These are phyloP conservation scores for Automeris io DNA, from an alignment of 2,888 invertebrate genomes.

Conservation along the genomic window DNA sequence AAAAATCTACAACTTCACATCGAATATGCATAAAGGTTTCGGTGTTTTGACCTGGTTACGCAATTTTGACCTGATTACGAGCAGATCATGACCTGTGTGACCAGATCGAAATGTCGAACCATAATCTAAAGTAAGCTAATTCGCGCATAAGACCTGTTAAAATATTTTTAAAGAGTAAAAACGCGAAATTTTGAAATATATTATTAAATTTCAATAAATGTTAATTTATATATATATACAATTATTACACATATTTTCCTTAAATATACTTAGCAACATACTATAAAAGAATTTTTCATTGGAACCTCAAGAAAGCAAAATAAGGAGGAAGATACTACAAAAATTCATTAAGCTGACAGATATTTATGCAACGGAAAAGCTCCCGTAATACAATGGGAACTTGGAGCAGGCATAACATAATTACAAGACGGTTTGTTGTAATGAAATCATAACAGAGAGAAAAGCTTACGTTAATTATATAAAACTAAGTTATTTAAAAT, in stretches of 20 bases:
- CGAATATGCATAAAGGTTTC: too few species aligned
- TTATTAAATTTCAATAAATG: background rate
- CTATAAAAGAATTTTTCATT: background rate
- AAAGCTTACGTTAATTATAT: conserved; percentile 12
- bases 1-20: too few species aligned
- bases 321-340: background rate
- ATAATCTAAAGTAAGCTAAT: too few species aligned
- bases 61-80: too few species aligned
- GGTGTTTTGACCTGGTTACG: too few species aligned
- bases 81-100: too few species aligned
- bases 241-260: background rate
- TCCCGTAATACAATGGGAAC: conserved; percentile 13
- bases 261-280: background rate
- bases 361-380: background rate
- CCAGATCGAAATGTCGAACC: too few species aligned
- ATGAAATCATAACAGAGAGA: conserved; percentile 32
- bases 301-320: background rate
- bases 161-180: too few species aligned
- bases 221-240: background rate
- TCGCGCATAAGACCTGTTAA: too few species aligned
- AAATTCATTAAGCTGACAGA: background rate
- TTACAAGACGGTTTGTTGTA: conserved; percentile 34
- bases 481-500: too few species aligned
- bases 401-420: conserved; percentile 24
- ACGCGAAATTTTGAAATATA: too few species aligned